phyloP scores from a whole-genome alignment of 2,888 invertebrate genomes.

The Theristus sp. region DNA sequence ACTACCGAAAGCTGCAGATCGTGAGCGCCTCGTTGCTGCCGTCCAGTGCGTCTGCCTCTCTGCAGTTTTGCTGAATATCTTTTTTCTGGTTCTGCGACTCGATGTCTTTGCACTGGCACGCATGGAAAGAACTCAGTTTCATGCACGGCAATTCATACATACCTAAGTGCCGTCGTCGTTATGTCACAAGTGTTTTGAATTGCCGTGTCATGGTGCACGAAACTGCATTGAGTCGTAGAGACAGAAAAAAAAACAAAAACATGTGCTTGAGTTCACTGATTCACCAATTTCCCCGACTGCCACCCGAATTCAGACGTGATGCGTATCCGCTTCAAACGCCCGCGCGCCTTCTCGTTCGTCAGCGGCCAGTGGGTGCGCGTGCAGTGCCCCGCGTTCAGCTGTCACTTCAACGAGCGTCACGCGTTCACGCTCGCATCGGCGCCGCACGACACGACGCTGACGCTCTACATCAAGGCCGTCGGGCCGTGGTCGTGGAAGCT shows the following conservation, averaged over 20 bases:
- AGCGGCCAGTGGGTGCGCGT: conserved; percentile 47
- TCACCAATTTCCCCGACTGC: too few species aligned
- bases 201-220: too few species aligned
- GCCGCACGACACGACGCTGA: conserved; percentile 79
- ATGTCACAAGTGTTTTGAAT: not conserved
- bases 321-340: conserved; percentile 70
- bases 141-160: too few species aligned
- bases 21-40: conserved; percentile 78
- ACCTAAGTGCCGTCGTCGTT: too few species aligned
- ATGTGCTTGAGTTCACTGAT: too few species aligned
- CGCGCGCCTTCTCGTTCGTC: conserved; percentile 71
- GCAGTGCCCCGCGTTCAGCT: conserved; percentile 69
- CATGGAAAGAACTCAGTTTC: too few species aligned
- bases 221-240: too few species aligned
- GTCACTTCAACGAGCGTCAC: conserved; percentile 52
- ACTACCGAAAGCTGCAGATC: conserved; percentile 51
- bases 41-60: conserved; percentile 38
- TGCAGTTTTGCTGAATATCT: not conserved
- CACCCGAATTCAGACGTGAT: conserved; percentile 25
- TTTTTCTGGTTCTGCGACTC: not conserved
- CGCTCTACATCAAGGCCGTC: conserved; percentile 65
- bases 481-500: conserved; percentile 95
- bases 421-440: conserved; percentile 87
- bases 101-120: not conserved
- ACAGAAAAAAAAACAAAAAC: too few species aligned